Evolutionary conservation across 2,797 vertebrate species (phyloP).

Genomic region (Cossypha polioptera): DNA sequence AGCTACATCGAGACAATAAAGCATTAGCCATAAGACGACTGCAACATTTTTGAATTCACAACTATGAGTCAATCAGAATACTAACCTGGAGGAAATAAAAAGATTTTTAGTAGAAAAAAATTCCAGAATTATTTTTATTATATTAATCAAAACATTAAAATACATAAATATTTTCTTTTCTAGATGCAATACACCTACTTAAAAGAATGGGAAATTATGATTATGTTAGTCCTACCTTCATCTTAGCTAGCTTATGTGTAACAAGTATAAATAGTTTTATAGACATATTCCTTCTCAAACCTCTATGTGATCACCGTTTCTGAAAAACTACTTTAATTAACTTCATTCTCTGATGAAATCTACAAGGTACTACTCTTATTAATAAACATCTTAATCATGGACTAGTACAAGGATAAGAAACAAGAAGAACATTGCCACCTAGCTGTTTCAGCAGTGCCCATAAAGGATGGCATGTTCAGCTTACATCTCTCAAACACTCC

Average conservation of each 20-base stretch:
- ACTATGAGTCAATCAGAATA: neutral
- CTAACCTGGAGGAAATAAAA: neutral
- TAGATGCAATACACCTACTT: neutral
- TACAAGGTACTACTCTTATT: slow-evolving; percentile 31
- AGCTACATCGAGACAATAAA: neutral
- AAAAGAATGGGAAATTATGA: neutral
- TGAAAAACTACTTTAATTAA: slow-evolving; percentile 52
- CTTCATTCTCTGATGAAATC: neutral
- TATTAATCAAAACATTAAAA: neutral
- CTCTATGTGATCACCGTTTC: neutral
- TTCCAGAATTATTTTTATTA: neutral
- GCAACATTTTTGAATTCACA: neutral
- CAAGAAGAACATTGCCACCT: slow-evolving; percentile 71
- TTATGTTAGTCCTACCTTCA: neutral
- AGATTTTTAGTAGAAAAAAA: neutral
- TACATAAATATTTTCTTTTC: neutral
- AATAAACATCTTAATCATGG: slow-evolving; percentile 50
- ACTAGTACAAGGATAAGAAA: neutral
- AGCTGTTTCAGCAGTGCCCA: slow-evolving; percentile 43
- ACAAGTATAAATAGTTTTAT: neutral
- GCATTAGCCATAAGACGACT: neutral
- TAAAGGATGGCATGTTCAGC: neutral
- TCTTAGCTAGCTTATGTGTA: neutral
- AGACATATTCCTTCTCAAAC: neutral
- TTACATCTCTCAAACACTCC: neutral